Evolutionary conservation across 2,797 vertebrate species (phyloP).

Genomic region (Sus cebifrons): DNA sequence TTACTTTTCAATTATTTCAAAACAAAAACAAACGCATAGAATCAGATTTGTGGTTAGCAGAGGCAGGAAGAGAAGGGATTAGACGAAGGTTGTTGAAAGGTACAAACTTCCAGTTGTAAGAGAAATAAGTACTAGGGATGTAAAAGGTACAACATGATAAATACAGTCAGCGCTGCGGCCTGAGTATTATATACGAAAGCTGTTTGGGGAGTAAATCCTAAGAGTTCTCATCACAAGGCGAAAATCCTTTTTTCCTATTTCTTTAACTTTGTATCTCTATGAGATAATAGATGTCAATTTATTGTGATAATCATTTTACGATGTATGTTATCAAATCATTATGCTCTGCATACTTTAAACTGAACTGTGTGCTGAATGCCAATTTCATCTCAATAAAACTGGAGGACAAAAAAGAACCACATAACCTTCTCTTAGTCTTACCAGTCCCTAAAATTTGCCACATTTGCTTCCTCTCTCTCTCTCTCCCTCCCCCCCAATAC

Average conservation of each 20-base stretch:
- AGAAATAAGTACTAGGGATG: not conserved
- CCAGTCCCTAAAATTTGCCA: not conserved
- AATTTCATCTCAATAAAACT: not conserved
- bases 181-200: too few species aligned
- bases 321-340: not conserved
- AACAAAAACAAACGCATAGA: not conserved
- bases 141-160: too few species aligned
- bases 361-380: not conserved
- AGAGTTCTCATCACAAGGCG: not conserved
- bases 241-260: not conserved
- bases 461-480: not conserved
- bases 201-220: not conserved
- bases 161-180: not conserved
- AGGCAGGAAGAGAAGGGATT: accelerated
- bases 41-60: not conserved
- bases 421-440: not conserved
- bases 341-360: not conserved
- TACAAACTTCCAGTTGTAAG: not conserved
- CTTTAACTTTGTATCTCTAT: not conserved
- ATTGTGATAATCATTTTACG: not conserved
- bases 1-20: not conserved
- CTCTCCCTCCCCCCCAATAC: not conserved
- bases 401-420: not conserved
- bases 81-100: not conserved
- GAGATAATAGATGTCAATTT: not conserved